phyloP scores from a whole-genome alignment of 2,797 vertebrate genomes.

The Scleropages formosus region DNA sequence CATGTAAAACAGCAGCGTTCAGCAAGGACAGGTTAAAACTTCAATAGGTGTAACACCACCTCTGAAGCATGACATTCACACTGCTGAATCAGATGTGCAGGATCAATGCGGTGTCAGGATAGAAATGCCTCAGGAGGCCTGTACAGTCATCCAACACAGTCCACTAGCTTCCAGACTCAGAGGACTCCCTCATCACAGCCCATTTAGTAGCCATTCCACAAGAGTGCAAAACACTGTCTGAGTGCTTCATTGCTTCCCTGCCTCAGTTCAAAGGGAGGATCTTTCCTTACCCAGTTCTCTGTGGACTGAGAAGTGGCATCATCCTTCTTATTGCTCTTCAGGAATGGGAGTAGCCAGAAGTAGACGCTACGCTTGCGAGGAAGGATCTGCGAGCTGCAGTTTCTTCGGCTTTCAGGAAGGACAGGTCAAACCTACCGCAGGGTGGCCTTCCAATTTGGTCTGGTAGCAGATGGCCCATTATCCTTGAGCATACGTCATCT shows the following conservation, averaged over 20 bases:
- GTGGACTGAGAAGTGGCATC: background rate
- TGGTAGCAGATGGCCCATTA: too few species aligned
- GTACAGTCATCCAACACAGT: slow-evolving; percentile 1
- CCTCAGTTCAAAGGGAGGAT: background rate
- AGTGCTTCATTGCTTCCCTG: background rate
- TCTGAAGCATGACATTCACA: slow-evolving; percentile 20
- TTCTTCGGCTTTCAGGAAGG: background rate
- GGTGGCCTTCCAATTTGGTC: too few species aligned
- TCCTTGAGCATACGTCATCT: too few species aligned
- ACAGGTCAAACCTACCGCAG: background rate
- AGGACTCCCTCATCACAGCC: background rate
- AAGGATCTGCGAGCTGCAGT: too few species aligned
- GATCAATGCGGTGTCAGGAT: slow-evolving; percentile 33
- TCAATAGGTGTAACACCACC: slow-evolving; percentile 2
- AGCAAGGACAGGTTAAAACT: slow-evolving; percentile 22
- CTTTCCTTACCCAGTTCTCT: slow-evolving; percentile 5
- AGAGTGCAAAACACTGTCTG: background rate
- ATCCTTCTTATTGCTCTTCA: too few species aligned
- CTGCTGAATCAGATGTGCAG: slow-evolving; percentile 32
- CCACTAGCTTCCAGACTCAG: background rate
- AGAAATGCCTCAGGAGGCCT: background rate
- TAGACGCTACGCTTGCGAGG: too few species aligned
- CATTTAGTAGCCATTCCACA: background rate
- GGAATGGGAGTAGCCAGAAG: too few species aligned
- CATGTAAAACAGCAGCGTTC: slow-evolving; percentile 31